Evolutionary conservation across 2,888 invertebrate genomes (phyloP), one percentile per base, ranked within the genome.

Genomic region (Drosophila flavopinicola): DNA sequence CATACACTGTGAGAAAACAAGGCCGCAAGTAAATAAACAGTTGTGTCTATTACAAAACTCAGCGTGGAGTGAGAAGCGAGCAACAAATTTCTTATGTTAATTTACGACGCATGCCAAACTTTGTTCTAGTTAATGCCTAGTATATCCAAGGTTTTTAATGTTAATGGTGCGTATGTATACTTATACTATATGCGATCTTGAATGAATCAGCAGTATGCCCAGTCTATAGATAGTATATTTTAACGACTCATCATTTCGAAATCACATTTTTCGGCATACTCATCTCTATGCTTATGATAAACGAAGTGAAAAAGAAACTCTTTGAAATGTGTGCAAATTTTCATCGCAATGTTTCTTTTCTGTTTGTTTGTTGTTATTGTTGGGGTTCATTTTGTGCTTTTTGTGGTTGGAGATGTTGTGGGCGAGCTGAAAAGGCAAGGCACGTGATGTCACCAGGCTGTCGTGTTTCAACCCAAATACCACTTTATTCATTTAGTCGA

Each of bases 61-160:
- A 25, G 35, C 33, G 56, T 64, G 69, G 73, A 84, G 67, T 76
- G 71, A 72, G 73, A 70, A 7, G 9, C 17, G 37, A 44, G 41
- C 17, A 61, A 59, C 17, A 51, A 35, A 25, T 48, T 77, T 78
- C 45, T 32, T 38, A 63, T 61, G 47, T 58, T 63, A 59, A 61
- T 72, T 72, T 61, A 51, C 75, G 32, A 61, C 65, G 76, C 66
- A 72, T 35, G 65, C 69, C 48, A 57, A 60, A 58, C 11, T 70
- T 74, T 72, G 77, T 76, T 71, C 66, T 59, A 71, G 58, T 60
- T 63, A 66, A 57, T 56, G 59, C 41, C 47, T 54, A 69, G 39
- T 61, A 37, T 45, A 65, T 64, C 56, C 64, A 79, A 87, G 89
- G 89, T 89, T 89, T 89, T 79, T 73, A 85, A 75, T 79, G 85